Base-by-base conservation (phyloP, 23 tunicate genomes). In the Phallusia fumigata region DNA sequence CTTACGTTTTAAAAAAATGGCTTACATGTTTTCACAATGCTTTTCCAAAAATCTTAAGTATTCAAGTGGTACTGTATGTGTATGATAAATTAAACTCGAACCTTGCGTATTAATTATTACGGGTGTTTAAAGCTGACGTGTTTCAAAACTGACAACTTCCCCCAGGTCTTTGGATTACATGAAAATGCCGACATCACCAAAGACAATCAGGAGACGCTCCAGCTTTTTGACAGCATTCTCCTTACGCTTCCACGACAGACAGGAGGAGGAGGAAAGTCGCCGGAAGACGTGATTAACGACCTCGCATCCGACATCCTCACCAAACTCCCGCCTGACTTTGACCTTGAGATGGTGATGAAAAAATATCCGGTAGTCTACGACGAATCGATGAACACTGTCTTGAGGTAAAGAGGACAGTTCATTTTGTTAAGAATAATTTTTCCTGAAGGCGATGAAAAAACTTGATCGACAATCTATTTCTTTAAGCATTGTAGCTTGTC, bases 181-280 rank as follows among this genome's bases (percentile, higher is more conserved):
- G 96, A 91, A 81, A 96, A 96, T 64, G 99, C 99, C 5, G 99
- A 96, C 83, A 96, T 96, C 73, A 87, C 99, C 78, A 90, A 91
- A 73, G 96, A 96, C 86, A 88, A 96, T 77, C 87, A 88, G 30
- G 99, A 96, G 58, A 96, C 99, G 8, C 86, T 35, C 21, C 95
- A 96, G 80, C 93, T 96, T 0, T 91, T 96, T 33, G 99, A 96
- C 65, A 91, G 96, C 15, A 88, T 96, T 40, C 93, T 96, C 35
- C 87, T 96, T 69, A 96, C 99, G 53, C 90, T 96, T 47, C 99
- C 99, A 5, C 76, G 99, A 28, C 96, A 91, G 79, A 50, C 84
- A 13, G 99, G 99, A 32, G 92, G 96, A 11, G 96, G 85, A 28
- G 95, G 95, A 31, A 87, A 87, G 64, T 90, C 99, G 0, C 92